These are phyloP conservation scores for Nymphalis polychloros DNA, from an alignment of 2,888 invertebrate genomes.

Conservation along the genomic window DNA sequence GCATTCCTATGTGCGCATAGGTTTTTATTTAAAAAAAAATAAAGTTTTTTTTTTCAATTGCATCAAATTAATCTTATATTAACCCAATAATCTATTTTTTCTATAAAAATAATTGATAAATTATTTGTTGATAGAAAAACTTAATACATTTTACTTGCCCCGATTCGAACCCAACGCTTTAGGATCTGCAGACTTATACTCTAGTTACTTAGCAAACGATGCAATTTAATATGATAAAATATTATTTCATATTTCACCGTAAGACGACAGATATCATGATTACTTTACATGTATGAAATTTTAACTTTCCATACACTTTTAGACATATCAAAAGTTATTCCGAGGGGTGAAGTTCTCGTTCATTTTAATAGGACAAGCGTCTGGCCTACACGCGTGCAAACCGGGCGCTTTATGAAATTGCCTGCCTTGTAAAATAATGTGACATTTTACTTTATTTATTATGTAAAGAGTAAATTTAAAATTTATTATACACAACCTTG, in stretches of 20 bases:
- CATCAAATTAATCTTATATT: too few relatives aligned
- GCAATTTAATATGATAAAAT: too few relatives aligned
- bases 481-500: slow-evolving; percentile 31
- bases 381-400: slow-evolving; percentile 41
- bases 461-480: slow-evolving; percentile 35
- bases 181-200: too few relatives aligned
- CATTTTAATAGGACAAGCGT: slow-evolving; percentile 45
- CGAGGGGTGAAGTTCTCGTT: slow-evolving; percentile 16
- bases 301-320: slow-evolving; percentile 13
- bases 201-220: too few relatives aligned
- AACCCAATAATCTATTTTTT: too few relatives aligned
- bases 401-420: slow-evolving; percentile 42
- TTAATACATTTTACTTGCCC: too few relatives aligned
- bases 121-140: too few relatives aligned
- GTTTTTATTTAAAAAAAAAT: too few relatives aligned
- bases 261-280: slow-evolving; percentile 8
- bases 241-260: neutral
- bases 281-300: slow-evolving; percentile 18
- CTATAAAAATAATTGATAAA: too few relatives aligned
- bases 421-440: slow-evolving; percentile 43
- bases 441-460: slow-evolving; percentile 34
- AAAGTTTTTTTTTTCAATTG: too few relatives aligned
- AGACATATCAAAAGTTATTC: slow-evolving; percentile 27
- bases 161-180: too few relatives aligned
- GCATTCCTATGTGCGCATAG: too few relatives aligned